Conservation (phyloP, 37 sponge, comb jelly and placozoan species). For the Dysidea cf. avara region DNA sequence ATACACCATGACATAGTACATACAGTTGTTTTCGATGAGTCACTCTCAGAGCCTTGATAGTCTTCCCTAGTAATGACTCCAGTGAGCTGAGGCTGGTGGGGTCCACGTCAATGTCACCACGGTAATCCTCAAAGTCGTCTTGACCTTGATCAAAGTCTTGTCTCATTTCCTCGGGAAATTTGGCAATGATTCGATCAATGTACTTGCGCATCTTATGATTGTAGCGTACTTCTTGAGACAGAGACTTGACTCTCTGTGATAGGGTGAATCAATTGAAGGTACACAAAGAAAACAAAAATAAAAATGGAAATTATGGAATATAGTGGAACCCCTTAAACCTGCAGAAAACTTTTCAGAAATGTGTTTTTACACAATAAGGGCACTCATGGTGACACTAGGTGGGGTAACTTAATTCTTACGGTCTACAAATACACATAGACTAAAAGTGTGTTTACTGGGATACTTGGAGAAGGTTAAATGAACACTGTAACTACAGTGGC, state of each 20-base stretch:
- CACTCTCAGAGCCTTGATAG: constrained; percentile 51
- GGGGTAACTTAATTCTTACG: too few species aligned
- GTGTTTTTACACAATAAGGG: too few species aligned
- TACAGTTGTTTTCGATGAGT: constrained; percentile 48
- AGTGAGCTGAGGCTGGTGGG: constrained; percentile 49
- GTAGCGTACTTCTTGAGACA: constrained; percentile 57
- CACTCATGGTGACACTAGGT: too few species aligned
- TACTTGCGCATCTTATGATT: constrained; percentile 72
- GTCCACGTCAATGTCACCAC: constrained; percentile 20
- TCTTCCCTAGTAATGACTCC: constrained; percentile 58
- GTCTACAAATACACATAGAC: too few species aligned
- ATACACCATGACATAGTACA: constrained; percentile 7
- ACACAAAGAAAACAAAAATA: background rate
- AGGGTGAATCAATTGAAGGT: background rate
- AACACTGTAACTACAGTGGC: too few species aligned
- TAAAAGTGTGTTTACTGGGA: too few species aligned
- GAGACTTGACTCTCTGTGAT: constrained; percentile 47
- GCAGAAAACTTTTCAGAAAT: too few species aligned
- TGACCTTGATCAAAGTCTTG: constrained; percentile 58
- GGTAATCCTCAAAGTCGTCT: constrained; percentile 85
- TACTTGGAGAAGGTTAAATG: too few species aligned
- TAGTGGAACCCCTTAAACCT: too few species aligned
- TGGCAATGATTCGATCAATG: constrained; percentile 73
- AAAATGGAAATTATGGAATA: background rate
- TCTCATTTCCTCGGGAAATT: constrained; percentile 69